phyloP scores from a whole-genome alignment of 2,888 invertebrate genomes.

The Graphium colonna region DNA sequence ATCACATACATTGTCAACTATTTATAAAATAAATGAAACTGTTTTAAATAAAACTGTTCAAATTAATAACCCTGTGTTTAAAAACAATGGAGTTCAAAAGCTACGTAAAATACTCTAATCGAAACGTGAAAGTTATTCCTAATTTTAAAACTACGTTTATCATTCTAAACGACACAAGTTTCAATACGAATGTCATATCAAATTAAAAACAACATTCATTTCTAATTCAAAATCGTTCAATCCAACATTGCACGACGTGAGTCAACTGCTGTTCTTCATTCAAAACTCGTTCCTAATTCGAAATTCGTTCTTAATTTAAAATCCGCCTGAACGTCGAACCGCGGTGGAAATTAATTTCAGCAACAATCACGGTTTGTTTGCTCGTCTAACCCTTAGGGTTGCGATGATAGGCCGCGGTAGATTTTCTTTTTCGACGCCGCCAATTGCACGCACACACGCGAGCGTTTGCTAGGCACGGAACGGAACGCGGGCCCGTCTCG shows the following conservation, averaged over 20 bases:
- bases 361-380: conserved; percentile 20
- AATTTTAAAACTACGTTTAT: too few species aligned
- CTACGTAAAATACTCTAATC: too few species aligned
- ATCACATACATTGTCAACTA: too few species aligned
- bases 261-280: not conserved
- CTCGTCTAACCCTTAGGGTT: conserved; percentile 21
- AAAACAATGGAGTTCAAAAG: too few species aligned
- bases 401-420: conserved; percentile 26
- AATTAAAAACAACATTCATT: too few species aligned
- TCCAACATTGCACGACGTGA: not conserved
- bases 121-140: too few species aligned
- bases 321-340: not conserved
- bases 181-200: too few species aligned
- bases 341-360: conserved; percentile 16
- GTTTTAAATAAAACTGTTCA: too few species aligned
- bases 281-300: too few species aligned
- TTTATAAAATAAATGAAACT: too few species aligned
- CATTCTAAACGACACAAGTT: too few species aligned
- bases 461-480: conserved; percentile 54
- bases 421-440: conserved; percentile 39
- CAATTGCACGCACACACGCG: conserved; percentile 50
- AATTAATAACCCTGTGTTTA: too few species aligned
- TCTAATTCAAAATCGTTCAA: not conserved
- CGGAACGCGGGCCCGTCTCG: conserved; percentile 46
- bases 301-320: not conserved